Evolutionary conservation across 2,888 invertebrate species (phyloP), one percentile per base, ranked within the genome.

Genomic region (Prionchulus punctatus): DNA sequence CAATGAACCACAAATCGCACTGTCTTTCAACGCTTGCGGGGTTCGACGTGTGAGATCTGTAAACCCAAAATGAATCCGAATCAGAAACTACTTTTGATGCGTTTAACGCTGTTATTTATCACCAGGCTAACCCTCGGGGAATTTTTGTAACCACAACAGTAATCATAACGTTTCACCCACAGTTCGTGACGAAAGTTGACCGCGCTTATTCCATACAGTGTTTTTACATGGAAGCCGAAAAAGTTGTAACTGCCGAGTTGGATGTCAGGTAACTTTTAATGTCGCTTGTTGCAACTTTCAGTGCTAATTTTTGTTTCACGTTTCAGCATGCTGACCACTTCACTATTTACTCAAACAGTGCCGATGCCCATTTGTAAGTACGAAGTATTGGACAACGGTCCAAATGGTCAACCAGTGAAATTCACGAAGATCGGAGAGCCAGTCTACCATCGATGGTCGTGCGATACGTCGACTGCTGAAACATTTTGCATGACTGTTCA

Each of bases 201-300:
- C 59, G 64, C 49, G 62, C 68, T 45, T 68, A 64, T 57, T 61
- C 63, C 36, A 62, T 68, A 7, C 65, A 66, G 56, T 68, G 68
- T 60, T 68, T 64, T 58, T 68, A 68, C 57, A 68, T 68, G 68
- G 67, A 68, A 58, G 66, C 66, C 64, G 62, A 65, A 58, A 58
- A 64, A 21, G 55, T 60, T 30, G 58, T 66, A 54, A 62, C 63
- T 25, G 65, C 65, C 43, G 64, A 66, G 57, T 63, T 68, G 48
- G 60, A 62, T 42, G 64, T 68, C 56, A 65, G 61, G 68, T 68
- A 43, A n/a, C n/a, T n/a, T n/a, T n/a, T n/a, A n/a, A n/a, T n/a
- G n/a, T n/a, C n/a, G n/a, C n/a, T n/a, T n/a, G n/a, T n/a, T n/a
- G n/a, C n/a, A n/a, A n/a, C n/a, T n/a, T n/a, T n/a, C n/a, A n/a